These are phyloP conservation scores for Dorcus parallelipipedus DNA, from an alignment of 2,888 invertebrate genomes.

Conservation along the genomic window DNA sequence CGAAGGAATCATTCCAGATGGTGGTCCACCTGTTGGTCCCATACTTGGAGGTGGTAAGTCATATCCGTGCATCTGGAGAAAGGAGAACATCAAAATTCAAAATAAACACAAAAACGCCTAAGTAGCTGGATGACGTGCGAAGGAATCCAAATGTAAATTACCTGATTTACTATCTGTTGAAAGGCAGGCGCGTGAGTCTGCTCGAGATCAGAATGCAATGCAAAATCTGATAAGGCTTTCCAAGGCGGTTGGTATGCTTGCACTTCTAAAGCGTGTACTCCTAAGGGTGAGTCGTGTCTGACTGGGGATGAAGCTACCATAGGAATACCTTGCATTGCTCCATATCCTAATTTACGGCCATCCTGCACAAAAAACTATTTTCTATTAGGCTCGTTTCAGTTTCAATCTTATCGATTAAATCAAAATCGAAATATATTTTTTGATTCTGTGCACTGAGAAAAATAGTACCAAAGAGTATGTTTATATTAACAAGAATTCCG, in stretches of 20 bases:
- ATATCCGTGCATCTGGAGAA: conserved; percentile 82
- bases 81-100: no score
- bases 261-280: conserved; percentile 84
- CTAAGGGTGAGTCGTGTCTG: conserved; percentile 82
- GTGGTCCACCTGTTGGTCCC: conserved; percentile 55
- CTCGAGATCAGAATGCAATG: conserved; percentile 90
- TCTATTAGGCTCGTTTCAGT: conserved; percentile 38
- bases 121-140: no score
- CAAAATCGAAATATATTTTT: no score
- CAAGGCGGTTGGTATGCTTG: conserved; percentile 95
- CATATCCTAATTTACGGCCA: conserved; percentile 90
- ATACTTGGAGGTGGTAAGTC: conserved; percentile 58
- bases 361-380: conserved; percentile 68
- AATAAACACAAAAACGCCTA: no score
- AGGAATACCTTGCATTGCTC: conserved; percentile 94
- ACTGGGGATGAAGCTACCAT: conserved; percentile 96
- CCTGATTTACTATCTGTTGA: conserved; percentile 95
- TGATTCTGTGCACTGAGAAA: no score
- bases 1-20: conserved; percentile 52
- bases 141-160: conserved; percentile 42
- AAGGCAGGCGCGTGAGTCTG: conserved; percentile 85
- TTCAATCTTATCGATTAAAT: no score
- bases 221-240: conserved; percentile 96
- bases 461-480: no score
- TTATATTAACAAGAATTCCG: no score